A percentile compares a stretch with the other conserved stretches of the same genome.
Evolutionary conservation across 2,113 vertebrate genomes (phyloP).

Genomic region (Meles meles): DNA sequence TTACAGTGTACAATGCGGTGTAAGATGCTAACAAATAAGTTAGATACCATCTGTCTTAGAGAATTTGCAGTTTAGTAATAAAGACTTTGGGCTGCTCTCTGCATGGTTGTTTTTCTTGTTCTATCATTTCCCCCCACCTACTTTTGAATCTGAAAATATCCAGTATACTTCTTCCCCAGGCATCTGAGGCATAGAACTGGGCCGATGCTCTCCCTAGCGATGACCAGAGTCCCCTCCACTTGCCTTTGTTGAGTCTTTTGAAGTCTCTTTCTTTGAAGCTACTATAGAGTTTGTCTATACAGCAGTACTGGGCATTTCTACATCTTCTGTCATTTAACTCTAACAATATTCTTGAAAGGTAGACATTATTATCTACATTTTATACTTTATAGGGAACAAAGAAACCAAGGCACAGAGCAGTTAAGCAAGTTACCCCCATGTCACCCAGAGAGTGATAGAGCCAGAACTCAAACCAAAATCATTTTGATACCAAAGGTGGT

Average conservation of each 20-base stretch:
- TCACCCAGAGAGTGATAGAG: background rate
- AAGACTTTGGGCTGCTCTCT: background rate
- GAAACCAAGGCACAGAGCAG: background rate
- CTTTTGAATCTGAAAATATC: background rate
- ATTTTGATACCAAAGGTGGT: background rate
- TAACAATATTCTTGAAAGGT: background rate
- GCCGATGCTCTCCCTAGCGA: background rate
- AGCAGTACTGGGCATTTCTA: background rate
- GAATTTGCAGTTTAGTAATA: background rate
- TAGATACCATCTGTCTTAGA: background rate
- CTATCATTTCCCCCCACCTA: background rate
- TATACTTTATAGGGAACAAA: background rate
- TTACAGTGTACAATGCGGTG: background rate
- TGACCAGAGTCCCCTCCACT: background rate
- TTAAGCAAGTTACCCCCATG: background rate
- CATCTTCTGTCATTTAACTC: background rate
- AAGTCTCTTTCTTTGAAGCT: background rate
- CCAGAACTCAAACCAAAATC: background rate
- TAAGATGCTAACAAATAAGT: background rate
- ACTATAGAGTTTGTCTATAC: background rate
- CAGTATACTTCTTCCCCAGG: background rate
- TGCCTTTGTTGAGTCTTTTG: background rate
- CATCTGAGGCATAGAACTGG: background rate
- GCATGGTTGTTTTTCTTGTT: background rate
- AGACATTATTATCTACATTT: background rate